phyloP scores from a whole-genome alignment of 2,888 invertebrate genomes.

The Priocnemis perturbator region DNA sequence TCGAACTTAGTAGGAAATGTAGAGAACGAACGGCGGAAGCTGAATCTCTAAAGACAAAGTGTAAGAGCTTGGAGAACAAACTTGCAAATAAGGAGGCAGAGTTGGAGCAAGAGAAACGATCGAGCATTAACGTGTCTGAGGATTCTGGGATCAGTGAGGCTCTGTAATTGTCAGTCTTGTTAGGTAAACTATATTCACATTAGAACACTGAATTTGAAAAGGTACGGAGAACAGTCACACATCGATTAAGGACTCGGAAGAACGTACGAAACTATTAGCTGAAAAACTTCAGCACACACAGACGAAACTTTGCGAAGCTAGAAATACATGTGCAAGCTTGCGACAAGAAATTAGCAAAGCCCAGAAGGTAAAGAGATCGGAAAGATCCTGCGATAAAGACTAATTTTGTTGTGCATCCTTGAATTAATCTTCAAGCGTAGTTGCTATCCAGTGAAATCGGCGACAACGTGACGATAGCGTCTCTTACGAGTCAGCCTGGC shows the following conservation, averaged over 20 bases:
- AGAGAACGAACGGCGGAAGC: slow-evolving; percentile 81
- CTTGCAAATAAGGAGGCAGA: slow-evolving; percentile 74
- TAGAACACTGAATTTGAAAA: slow-evolving; percentile 29
- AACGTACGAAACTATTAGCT: slow-evolving; percentile 79
- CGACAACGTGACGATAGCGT: slow-evolving; percentile 81
- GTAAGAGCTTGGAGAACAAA: slow-evolving; percentile 77
- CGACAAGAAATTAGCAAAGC: slow-evolving; percentile 84
- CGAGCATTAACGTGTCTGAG: background rate
- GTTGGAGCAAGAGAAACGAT: slow-evolving; percentile 33
- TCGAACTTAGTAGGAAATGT: slow-evolving; percentile 82
- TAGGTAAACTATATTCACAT: too few relatives aligned
- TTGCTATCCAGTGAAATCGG: slow-evolving; percentile 86
- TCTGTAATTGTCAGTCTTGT: background rate
- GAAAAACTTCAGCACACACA: slow-evolving; percentile 79
- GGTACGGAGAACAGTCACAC: slow-evolving; percentile 34
- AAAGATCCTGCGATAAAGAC: background rate
- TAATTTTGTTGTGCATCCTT: background rate
- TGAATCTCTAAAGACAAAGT: slow-evolving; percentile 79
- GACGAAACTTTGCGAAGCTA: slow-evolving; percentile 82
- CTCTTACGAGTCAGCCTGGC: slow-evolving; percentile 78
- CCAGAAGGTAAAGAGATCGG: slow-evolving; percentile 77
- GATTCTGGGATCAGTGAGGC: slow-evolving; percentile 16
- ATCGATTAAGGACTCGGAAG: slow-evolving; percentile 73
- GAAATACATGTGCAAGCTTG: slow-evolving; percentile 82
- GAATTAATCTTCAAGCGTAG: slow-evolving; percentile 52